These are phyloP conservation scores for Triplophysa bombifrons DNA, from an alignment of 2,797 vertebrate species.

Conservation along the genomic window DNA sequence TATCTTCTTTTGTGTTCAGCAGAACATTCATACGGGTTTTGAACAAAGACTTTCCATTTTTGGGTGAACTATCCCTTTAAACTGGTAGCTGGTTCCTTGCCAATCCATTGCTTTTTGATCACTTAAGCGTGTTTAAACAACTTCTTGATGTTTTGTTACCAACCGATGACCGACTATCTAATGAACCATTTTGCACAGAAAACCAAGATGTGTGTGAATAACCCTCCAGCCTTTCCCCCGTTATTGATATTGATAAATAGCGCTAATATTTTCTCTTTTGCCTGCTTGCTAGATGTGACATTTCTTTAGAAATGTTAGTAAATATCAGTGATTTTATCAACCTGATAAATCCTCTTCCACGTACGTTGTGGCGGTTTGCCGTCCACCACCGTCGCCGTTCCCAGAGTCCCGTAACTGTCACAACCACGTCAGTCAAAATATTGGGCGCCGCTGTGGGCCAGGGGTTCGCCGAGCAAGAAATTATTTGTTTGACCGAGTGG, in stretches of 20 bases:
- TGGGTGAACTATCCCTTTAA: too few species aligned
- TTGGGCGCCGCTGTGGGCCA: constrained; percentile 27
- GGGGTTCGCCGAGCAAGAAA: constrained; percentile 48
- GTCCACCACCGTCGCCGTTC: not conserved
- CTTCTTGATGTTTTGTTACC: too few species aligned
- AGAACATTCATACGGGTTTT: too few species aligned
- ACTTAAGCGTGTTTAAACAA: too few species aligned
- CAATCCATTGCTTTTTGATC: too few species aligned
- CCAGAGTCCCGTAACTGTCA: constrained; percentile 27
- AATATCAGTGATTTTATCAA: constrained; percentile 30
- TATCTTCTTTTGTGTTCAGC: too few species aligned
- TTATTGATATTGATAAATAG: not conserved
- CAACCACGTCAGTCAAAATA: constrained; percentile 45
- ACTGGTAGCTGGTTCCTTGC: too few species aligned
- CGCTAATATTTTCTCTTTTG: not conserved
- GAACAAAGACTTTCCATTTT: too few species aligned
- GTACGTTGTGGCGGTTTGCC: not conserved
- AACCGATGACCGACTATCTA: too few species aligned
- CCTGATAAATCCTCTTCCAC: not conserved
- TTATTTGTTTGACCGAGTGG: constrained; percentile 50
- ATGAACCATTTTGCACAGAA: not conserved
- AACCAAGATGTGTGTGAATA: not conserved
- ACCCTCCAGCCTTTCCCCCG: not conserved
- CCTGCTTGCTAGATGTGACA: constrained; percentile 3
- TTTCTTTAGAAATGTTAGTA: constrained; percentile 4